These are phyloP conservation scores for Caenorhabditis sp. DNA, from an alignment of 2,888 invertebrate species.

Conservation along the genomic window DNA sequence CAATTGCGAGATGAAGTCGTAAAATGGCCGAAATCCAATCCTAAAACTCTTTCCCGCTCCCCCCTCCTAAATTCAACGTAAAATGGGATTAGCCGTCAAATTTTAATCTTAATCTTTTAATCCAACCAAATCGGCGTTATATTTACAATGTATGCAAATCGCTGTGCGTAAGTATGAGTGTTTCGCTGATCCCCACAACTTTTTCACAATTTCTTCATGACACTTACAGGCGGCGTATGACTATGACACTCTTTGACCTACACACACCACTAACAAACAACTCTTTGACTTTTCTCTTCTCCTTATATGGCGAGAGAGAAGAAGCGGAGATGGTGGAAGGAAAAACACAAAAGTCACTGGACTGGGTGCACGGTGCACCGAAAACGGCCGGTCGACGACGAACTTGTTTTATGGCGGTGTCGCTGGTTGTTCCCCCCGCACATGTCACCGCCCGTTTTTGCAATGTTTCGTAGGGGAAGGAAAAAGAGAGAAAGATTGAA, in stretches of 20 bases:
- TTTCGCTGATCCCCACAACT: constrained; percentile 32
- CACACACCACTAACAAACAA: too few species aligned
- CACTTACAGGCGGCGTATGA: too few species aligned
- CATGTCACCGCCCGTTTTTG: not conserved
- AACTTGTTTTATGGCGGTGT: constrained; percentile 36
- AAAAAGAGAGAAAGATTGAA: constrained; percentile 20
- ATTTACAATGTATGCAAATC: constrained; percentile 46
- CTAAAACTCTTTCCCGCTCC: too few species aligned
- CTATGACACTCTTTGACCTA: constrained; percentile 46
- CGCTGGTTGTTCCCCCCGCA: not conserved
- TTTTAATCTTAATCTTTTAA: constrained; percentile 36
- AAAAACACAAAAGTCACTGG: constrained; percentile 33
- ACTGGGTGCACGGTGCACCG: constrained; percentile 43
- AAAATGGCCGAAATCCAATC: too few species aligned
- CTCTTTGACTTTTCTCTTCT: too few species aligned
- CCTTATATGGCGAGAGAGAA: not conserved
- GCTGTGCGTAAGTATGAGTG: too few species aligned
- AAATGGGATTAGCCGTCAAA: constrained; percentile 12
- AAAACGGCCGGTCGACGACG: constrained; percentile 30
- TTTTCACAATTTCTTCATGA: too few species aligned
- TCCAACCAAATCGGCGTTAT: not conserved
- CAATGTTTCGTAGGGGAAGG: constrained; percentile 13
- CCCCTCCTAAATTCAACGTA: too few species aligned
- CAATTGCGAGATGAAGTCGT: too few species aligned
- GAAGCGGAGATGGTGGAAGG: constrained; percentile 22